Conservation (phyloP, 2,888 invertebrate genomes). For the Salticus scenicus region DNA sequence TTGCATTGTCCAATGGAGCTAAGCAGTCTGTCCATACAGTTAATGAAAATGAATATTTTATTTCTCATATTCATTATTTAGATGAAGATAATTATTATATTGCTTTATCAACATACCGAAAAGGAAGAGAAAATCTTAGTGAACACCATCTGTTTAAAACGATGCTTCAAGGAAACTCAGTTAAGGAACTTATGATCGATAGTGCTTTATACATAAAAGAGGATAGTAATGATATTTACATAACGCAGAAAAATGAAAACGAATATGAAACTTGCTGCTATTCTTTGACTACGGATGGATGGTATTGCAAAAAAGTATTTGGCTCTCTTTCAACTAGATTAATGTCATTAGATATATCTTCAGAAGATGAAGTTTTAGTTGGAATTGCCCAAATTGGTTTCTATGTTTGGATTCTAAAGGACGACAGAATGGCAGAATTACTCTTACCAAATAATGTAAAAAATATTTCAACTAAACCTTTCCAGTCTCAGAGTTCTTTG, state of each 20-base stretch:
- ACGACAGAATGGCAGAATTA: slow-evolving; percentile 72
- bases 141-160: slow-evolving; percentile 45
- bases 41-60: slow-evolving; percentile 45
- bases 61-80: slow-evolving; percentile 44
- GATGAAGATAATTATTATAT: slow-evolving; percentile 41
- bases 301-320: slow-evolving; percentile 15
- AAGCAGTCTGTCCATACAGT: slow-evolving; percentile 36
- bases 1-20: slow-evolving; percentile 77
- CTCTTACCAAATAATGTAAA: slow-evolving; percentile 82
- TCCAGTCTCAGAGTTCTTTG: slow-evolving; percentile 88
- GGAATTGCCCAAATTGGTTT: slow-evolving; percentile 74
- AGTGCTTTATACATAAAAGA: slow-evolving; percentile 45
- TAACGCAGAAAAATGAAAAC: slow-evolving; percentile 33
- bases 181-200: slow-evolving; percentile 43
- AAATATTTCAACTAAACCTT: slow-evolving; percentile 93
- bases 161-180: slow-evolving; percentile 8
- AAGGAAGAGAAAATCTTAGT: slow-evolving; percentile 52
- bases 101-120: slow-evolving; percentile 29
- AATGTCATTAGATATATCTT: slow-evolving; percentile 46
- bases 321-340: slow-evolving; percentile 17
- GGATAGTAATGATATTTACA: slow-evolving; percentile 38
- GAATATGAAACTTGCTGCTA: slow-evolving; percentile 26
- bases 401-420: slow-evolving; percentile 76
- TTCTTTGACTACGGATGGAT: slow-evolving; percentile 36
- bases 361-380: slow-evolving; percentile 29